phyloP scores from a whole-genome alignment of 2,888 invertebrate species.

The Pocota personata region DNA sequence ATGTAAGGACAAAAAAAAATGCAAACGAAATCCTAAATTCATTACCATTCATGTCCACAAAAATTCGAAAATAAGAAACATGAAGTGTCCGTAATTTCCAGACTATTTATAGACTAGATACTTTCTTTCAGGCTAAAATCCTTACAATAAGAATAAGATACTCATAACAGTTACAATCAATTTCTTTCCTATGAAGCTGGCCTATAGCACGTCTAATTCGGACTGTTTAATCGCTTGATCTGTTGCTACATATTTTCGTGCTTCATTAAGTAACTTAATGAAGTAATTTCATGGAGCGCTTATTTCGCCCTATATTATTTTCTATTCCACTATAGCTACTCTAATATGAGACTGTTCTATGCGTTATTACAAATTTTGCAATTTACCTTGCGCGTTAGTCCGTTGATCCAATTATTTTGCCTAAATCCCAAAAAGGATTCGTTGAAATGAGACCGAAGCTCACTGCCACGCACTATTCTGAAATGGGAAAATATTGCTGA shows the following conservation, averaged over 20 bases:
- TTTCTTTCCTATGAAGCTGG: background rate
- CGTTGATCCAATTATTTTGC: conserved; percentile 53
- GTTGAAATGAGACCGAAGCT: conserved; percentile 18
- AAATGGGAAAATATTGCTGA: conserved; percentile 66
- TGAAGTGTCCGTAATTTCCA: no score
- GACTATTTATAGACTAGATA: no score
- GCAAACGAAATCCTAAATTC: no score
- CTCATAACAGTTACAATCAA: background rate
- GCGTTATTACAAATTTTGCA: conserved; percentile 35
- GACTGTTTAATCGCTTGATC: conserved; percentile 19
- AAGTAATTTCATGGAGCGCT: conserved; percentile 43
- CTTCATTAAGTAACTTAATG: conserved; percentile 40
- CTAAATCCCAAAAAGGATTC: conserved; percentile 57
- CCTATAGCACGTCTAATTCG: background rate
- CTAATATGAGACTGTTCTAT: background rate
- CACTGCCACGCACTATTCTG: conserved; percentile 49
- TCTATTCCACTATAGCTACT: background rate
- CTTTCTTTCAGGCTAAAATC: background rate
- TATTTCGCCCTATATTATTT: conserved; percentile 1
- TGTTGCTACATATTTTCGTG: conserved; percentile 33
- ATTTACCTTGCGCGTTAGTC: conserved; percentile 61
- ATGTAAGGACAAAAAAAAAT: no score
- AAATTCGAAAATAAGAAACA: no score
- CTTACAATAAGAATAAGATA: background rate
- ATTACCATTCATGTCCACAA: no score